phyloP scores from a whole-genome alignment of 23 tunicate genomes.

The Ascidia mentula region DNA sequence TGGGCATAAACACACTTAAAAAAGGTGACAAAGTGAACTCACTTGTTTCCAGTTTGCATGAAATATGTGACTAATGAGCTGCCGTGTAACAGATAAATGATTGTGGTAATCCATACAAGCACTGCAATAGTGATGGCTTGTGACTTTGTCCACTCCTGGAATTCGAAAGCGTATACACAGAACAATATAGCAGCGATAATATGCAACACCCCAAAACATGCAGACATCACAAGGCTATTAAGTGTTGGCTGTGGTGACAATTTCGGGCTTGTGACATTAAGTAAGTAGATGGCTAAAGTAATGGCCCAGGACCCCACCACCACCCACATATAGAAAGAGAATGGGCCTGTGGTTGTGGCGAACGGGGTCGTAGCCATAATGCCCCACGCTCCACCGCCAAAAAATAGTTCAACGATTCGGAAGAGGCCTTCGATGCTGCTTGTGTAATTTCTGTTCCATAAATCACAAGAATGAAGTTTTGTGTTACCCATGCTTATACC shows the following conservation, averaged over 20 bases:
- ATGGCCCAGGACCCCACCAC: constrained; percentile 30
- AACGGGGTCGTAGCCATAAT: neutral
- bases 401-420: constrained; percentile 21
- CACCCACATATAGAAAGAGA: constrained; percentile 30
- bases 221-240: neutral
- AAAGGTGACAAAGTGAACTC: neutral
- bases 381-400: constrained; percentile 48
- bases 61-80: neutral
- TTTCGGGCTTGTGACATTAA: neutral
- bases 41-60: neutral
- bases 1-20: too few relatives aligned
- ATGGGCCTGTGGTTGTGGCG: neutral
- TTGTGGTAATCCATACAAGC: neutral
- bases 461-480: neutral
- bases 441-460: constrained; percentile 18
- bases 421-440: constrained; percentile 11
- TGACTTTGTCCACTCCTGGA: neutral
- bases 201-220: neutral
- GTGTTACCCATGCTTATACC: neutral
- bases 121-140: neutral
- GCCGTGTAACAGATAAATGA: neutral
- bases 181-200: neutral
- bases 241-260: neutral
- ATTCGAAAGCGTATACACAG: neutral
- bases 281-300: constrained; percentile 13